Base-by-base conservation (phyloP, 2,888 invertebrate genomes). In the Drosophila emarginata region DNA sequence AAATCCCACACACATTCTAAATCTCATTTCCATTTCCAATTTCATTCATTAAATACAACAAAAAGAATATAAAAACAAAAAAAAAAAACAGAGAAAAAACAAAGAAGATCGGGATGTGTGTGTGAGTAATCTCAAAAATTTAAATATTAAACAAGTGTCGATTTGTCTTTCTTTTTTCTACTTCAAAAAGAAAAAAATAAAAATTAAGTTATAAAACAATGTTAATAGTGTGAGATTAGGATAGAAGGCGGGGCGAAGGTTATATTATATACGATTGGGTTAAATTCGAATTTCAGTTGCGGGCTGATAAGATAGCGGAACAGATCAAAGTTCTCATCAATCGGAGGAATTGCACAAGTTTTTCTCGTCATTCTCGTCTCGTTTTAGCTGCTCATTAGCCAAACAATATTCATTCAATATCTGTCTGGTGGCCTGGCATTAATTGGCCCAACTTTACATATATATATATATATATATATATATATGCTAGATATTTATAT, bases 131-230 rank as follows among this genome's bases (percentile, higher is more conserved):
- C 69, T 60, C 67, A 71, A 85, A 71, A 72, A 73, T 86, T 87
- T 77, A 67, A 83, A 87, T 81, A 84, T 80, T 74, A 81, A 74
- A 87, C 74, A 84, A 87, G 81, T 81, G 81, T 84, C 87, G 80
- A 81, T 84, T 80, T 78, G 73, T 77, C 59, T 72, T 64, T 63
- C 61, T 56, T 51, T 56, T 51, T 14, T 57, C 32, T 56, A 37
- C 52, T 52, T 39, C 21, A 11, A 36, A 9, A 6, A 12, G 2
- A n/a, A 12, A 28, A 23, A 28, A 14, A n/a, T 14, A 45, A 59
- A 75, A 86, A 83, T 86, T 79, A 80, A 86, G 82, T 83, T 86
- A 86, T 83, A 86, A 86, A 83, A 79, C 72, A 80, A 77, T 77
- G 74, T 79, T 83, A 86, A 86, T 83, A 77, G 79, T 77, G 64